Percentiles rank a stretch among this genome's conserved stretches.
Conservation (phyloP, 1,140 invertebrate genomes). For the Heliconius hermathena region DNA sequence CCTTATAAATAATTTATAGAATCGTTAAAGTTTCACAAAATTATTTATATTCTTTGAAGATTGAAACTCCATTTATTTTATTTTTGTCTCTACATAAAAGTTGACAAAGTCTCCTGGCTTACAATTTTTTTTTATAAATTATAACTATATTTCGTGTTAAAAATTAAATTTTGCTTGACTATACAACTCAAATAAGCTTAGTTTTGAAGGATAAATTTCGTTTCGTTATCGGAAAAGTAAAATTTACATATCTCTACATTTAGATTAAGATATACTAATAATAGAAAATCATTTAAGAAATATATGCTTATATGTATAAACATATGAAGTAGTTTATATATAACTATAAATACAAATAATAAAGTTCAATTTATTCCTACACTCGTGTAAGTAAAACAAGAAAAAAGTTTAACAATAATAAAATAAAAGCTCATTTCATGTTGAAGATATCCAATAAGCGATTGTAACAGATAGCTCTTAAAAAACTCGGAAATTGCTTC, state of each 20-base stretch:
- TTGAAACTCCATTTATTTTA: neutral
- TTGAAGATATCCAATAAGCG: slow-evolving; percentile 31
- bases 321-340: neutral
- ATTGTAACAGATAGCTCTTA: slow-evolving; percentile 43
- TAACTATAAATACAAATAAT: neutral
- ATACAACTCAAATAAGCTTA: neutral
- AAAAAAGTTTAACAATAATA: slow-evolving; percentile 15
- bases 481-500: slow-evolving; percentile 65
- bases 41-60: slow-evolving; percentile 4
- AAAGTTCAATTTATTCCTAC: neutral
- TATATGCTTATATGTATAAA: too few relatives aligned
- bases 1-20: slow-evolving; percentile 1
- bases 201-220: neutral
- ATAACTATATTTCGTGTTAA: too few relatives aligned
- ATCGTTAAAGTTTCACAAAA: neutral
- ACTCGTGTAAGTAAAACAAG: neutral
- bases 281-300: too few relatives aligned
- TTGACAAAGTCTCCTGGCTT: neutral
- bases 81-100: neutral
- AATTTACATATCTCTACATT: too few relatives aligned
- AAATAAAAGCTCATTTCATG: slow-evolving; percentile 17
- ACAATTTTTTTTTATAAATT: neutral
- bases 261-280: too few relatives aligned
- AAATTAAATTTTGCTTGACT: too few relatives aligned
- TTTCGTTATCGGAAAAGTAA: too few relatives aligned